Conservation (phyloP, 2,113 vertebrate species). For the Rhinoderma darwinii region DNA sequence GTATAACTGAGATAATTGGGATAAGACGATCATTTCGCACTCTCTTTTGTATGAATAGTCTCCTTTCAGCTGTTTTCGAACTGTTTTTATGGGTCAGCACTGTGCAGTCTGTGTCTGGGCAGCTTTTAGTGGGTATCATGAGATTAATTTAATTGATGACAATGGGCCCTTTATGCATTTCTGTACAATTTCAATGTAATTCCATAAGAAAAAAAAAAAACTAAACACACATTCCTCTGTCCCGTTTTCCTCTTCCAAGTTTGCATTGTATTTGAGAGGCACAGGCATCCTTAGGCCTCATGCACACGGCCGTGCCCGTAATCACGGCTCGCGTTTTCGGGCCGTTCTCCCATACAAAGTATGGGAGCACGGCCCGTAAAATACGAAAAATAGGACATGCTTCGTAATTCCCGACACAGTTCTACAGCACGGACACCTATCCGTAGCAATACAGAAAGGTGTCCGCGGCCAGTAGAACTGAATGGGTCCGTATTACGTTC, state of each 20-base stretch:
- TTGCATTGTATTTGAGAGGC: not conserved
- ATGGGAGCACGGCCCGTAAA: no score
- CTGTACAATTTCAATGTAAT: not conserved
- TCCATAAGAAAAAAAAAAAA: no score
- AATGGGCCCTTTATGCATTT: conserved; percentile 7
- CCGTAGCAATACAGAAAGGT: no score
- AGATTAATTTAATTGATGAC: conserved; percentile 9
- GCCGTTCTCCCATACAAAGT: no score
- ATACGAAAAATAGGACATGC: no score
- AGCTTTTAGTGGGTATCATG: not conserved
- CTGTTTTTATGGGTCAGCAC: not conserved
- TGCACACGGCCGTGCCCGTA: no score
- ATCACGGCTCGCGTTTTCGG: no score
- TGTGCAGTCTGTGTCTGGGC: not conserved
- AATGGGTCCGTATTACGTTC: no score
- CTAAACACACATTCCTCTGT: not conserved
- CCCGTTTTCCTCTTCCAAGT: not conserved
- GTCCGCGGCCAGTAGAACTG: no score
- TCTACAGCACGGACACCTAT: no score
- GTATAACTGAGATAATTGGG: not conserved
- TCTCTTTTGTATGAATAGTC: not conserved
- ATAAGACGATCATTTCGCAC: not conserved
- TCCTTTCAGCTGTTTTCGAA: not conserved
- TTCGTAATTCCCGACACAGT: no score
- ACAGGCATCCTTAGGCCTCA: not conserved